Conservation (phyloP, 2,113 vertebrate genomes). For the Emydura subglobosa region DNA sequence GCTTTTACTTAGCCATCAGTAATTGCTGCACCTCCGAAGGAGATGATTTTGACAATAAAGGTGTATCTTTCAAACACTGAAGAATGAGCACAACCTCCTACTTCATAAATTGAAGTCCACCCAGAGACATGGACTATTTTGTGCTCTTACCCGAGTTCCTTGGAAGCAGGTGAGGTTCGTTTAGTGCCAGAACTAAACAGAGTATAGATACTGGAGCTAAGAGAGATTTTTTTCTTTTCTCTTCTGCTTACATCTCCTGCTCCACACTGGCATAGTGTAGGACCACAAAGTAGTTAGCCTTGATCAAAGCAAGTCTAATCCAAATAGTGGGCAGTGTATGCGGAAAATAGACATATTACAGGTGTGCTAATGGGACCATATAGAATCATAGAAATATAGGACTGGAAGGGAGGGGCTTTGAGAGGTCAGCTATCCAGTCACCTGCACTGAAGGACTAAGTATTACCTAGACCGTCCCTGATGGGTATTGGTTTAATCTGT, state of each 20-base stretch:
- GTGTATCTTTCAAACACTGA: not conserved
- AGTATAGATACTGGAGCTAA: not conserved
- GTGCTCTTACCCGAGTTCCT: not conserved
- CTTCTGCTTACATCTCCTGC: not conserved
- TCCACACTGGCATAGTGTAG: not conserved
- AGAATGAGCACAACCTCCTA: not conserved
- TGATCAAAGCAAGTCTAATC: not conserved
- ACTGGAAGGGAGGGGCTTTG: too few relatives aligned
- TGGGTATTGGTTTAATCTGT: too few relatives aligned
- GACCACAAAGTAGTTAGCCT: not conserved
- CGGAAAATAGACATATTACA: not conserved
- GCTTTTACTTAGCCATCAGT: not conserved
- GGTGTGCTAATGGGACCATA: not conserved
- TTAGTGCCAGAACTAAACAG: not conserved
- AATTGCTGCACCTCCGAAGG: not conserved
- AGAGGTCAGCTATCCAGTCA: too few relatives aligned
- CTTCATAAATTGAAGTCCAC: not conserved
- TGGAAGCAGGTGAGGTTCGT: not conserved
- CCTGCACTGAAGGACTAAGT: too few relatives aligned
- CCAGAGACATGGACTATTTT: not conserved
- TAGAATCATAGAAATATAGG: too few relatives aligned
- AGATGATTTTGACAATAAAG: not conserved
- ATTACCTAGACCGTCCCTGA: too few relatives aligned
- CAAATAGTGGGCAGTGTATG: not conserved
- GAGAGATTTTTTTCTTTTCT: not conserved